These are phyloP conservation scores for Neotragus pygmaeus DNA, from an alignment of 2,113 vertebrate genomes.

Conservation along the genomic window DNA sequence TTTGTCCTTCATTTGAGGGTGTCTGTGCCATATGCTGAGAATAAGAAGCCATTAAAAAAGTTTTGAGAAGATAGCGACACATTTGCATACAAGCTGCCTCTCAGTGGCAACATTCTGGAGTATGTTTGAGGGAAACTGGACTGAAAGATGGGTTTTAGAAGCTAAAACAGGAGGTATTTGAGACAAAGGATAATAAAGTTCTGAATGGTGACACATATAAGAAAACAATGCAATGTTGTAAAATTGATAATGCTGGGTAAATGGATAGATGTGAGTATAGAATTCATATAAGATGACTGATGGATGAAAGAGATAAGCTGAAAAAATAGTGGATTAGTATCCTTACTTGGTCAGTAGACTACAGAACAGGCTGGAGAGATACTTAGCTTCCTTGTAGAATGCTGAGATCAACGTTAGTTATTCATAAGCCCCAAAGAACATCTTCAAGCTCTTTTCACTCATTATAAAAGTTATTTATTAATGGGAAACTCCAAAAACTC, in stretches of 20 bases:
- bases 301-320: not conserved
- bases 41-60: not conserved
- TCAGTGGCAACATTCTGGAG: not conserved
- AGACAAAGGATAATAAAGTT: not conserved
- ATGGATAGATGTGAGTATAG: not conserved
- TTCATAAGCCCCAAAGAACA: not conserved
- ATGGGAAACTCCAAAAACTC: not conserved
- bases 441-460: conserved; percentile 1
- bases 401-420: not conserved
- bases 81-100: not conserved
- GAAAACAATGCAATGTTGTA: not conserved
- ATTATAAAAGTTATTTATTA: conserved; percentile 30
- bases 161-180: not conserved
- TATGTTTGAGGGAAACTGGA: not conserved
- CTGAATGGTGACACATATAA: not conserved
- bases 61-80: not conserved
- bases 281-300: not conserved
- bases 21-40: not conserved
- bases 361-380: not conserved
- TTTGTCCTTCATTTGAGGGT: not conserved
- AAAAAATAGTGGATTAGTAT: not conserved
- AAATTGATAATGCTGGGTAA: not conserved
- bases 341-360: not conserved
- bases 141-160: not conserved
- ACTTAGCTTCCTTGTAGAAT: not conserved